Evolutionary conservation across 1,140 invertebrate species (phyloP).

Genomic region (Copidosoma floridanum): DNA sequence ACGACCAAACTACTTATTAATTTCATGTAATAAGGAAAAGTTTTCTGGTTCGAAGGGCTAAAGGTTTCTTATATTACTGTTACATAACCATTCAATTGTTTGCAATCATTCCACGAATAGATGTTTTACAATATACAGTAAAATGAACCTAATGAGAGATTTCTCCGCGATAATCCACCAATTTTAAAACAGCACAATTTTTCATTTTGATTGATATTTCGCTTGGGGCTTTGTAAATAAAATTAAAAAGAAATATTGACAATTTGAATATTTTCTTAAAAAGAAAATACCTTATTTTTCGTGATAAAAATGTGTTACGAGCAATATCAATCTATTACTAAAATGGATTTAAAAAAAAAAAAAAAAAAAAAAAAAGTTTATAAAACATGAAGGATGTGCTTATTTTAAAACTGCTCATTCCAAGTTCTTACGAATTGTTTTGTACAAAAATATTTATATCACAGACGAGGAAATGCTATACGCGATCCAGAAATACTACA

Average conservation of each 20-base stretch:
- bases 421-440: conserved; percentile 18
- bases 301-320: conserved; percentile 18
- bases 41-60: too few species aligned
- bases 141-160: conserved; percentile 10
- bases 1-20: too few species aligned
- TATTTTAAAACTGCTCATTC: conserved; percentile 14
- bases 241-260: conserved; percentile 14
- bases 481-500: conserved; percentile 38
- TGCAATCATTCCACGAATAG: conserved; percentile 20
- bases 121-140: conserved; percentile 12
- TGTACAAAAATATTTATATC: conserved; percentile 41
- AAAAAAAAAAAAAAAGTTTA: conserved; percentile 22
- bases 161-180: too few species aligned
- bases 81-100: conserved; percentile 15
- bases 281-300: conserved; percentile 13
- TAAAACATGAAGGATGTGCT: conserved; percentile 18
- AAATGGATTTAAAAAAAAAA: too few species aligned
- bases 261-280: conserved; percentile 15
- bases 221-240: conserved; percentile 13
- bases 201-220: conserved; percentile 12
- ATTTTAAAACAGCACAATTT: conserved; percentile 22
- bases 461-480: conserved; percentile 50
- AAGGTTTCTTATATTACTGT: conserved; percentile 13
- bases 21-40: too few species aligned
- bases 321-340: conserved; percentile 14